A percentile compares a stretch with the other conserved stretches of the same genome.
Conservation (phyloP, 2,113 vertebrate genomes). For the Rhipidura dahli region DNA sequence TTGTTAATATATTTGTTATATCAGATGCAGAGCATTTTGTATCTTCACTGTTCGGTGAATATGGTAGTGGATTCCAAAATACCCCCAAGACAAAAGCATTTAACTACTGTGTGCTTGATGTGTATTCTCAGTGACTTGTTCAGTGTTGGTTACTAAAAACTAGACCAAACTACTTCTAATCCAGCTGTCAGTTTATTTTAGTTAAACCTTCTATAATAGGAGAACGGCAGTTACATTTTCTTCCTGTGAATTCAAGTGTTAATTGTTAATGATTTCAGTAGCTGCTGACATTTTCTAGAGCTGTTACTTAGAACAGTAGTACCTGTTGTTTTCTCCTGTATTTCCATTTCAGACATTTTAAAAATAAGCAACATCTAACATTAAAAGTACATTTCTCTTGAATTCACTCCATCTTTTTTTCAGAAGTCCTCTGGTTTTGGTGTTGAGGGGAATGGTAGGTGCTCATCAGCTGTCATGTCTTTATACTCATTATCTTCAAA, state of each 20-base stretch:
- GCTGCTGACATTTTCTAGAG: neutral
- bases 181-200: neutral
- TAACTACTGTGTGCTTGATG: neutral
- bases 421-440: neutral
- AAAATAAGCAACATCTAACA: neutral
- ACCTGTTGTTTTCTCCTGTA: neutral
- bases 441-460: neutral
- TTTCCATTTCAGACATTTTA: neutral
- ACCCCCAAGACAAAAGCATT: neutral
- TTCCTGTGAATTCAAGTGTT: neutral
- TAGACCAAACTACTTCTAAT: neutral
- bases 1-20: neutral
- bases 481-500: neutral
- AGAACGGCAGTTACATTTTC: neutral
- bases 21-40: neutral
- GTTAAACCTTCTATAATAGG: conserved; percentile 24
- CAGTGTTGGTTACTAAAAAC: neutral
- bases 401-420: neutral
- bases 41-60: neutral
- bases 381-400: neutral
- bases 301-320: neutral
- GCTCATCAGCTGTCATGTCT: neutral
- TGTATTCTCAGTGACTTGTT: neutral
- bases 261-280: neutral
- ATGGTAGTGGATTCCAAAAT: neutral